These are phyloP conservation scores for Coecobrya sp. DNA, from an alignment of 2,888 invertebrate genomes.

Conservation along the genomic window DNA sequence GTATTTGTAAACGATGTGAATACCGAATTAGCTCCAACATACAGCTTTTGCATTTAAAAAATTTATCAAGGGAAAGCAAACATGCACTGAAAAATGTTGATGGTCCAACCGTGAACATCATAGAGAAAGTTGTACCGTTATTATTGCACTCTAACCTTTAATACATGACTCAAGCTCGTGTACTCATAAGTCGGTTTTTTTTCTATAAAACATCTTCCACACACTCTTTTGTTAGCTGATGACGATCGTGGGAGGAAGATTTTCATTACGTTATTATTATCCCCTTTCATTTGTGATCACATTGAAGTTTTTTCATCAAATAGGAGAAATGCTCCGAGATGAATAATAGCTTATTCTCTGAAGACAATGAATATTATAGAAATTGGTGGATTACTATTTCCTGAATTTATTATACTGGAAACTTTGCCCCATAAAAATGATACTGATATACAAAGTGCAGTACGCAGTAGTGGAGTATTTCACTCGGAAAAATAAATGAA, in stretches of 20 bases:
- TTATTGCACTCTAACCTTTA: background rate
- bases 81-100: background rate
- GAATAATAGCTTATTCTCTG: slow-evolving; percentile 4
- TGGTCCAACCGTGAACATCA: too few relatives aligned
- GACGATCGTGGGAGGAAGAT: background rate
- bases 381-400: slow-evolving; percentile 37
- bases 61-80: too few relatives aligned
- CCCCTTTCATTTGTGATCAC: background rate
- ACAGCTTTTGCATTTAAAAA: too few relatives aligned
- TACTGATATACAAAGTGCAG: background rate
- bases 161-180: background rate
- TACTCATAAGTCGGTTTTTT: background rate
- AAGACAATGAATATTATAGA: background rate
- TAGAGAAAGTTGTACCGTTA: background rate
- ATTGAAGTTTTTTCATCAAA: slow-evolving; percentile 6
- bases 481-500: background rate
- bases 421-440: slow-evolving; percentile 14
- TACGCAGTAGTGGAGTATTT: background rate
- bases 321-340: background rate
- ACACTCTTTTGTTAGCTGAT: background rate
- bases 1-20: too few relatives aligned
- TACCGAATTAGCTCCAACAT: too few relatives aligned
- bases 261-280: background rate
- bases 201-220: background rate
- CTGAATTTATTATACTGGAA: background rate